phyloP scores from a whole-genome alignment of 2,797 vertebrate species.

The Perodicticus potto region DNA sequence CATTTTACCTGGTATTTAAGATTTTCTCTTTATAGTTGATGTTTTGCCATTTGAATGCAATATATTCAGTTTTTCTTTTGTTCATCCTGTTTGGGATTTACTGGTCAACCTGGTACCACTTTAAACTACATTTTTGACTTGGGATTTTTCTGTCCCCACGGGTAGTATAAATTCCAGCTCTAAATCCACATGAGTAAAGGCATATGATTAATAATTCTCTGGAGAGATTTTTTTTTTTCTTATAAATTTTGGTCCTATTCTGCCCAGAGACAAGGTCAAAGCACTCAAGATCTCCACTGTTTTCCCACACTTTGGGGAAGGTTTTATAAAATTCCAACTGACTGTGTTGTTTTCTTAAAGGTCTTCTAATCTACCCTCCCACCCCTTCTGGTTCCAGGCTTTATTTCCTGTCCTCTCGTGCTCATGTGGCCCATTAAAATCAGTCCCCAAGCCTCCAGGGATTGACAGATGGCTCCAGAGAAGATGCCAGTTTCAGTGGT shows the following conservation, averaged over 20 bases:
- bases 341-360: neutral
- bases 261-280: neutral
- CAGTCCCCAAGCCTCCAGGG: neutral
- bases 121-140: conserved; percentile 20
- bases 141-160: neutral
- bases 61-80: conserved; percentile 15
- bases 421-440: conserved; percentile 24
- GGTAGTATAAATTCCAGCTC: neutral
- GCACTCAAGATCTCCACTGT: neutral
- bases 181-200: neutral
- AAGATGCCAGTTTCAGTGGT: conserved; percentile 38
- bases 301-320: neutral
- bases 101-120: neutral
- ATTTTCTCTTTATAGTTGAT: neutral
- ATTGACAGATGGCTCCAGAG: conserved; percentile 34
- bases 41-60: neutral
- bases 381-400: neutral
- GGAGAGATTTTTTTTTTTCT: neutral
- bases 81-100: conserved; percentile 30
- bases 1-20: neutral
- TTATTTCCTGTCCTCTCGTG: neutral
- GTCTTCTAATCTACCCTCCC: neutral
- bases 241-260: neutral
- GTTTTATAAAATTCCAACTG: neutral
- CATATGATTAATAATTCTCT: conserved; percentile 25